Base-by-base conservation (phyloP, 2,888 invertebrate genomes). In the Danaus chrysippus region DNA sequence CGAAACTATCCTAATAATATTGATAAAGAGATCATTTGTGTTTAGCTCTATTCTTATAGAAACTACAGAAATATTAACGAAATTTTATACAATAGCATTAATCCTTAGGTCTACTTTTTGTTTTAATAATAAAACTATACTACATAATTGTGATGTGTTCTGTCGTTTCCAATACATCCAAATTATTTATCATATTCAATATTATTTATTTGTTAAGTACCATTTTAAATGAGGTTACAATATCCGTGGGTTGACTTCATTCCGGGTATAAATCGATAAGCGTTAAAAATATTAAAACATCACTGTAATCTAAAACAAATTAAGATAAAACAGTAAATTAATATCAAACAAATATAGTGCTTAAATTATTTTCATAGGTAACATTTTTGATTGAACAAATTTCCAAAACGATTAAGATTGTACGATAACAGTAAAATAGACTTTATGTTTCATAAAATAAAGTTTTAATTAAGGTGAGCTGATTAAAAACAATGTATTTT, bases 261-360 rank as follows among this genome's bases (percentile, higher is more conserved):
- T 46, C 44, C 58, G 58, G 56, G 55, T 61, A 23, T 64, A 58
- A 64, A 62, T 65, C 59, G 62, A 62, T 34, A 62, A 62, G 64
- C 62, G 64, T 62, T 56, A 59, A 57, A 59, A 65, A 65, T 65
- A 54, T 54, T 65, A 65, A 64, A 62, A 59, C 57, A 54, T 59
- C 17, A 54, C 59, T 58, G 42, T 52, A 61, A 53, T 44, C 34
- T 42, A 41, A 10, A 41, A 43, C 52, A 23, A 46, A 56, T 19
- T 12, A 17, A 17, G 15, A 17, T 17, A 17, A 17, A 49, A 17
- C 49, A 10, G 17, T 49, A 1, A 49, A 46, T n/a, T n/a, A 6
- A 12, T 52, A 1, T 34, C n/a, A 56, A 13, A n/a, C 12, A 13
- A 59, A 23, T 34, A n/a, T 43, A 15, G 10, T 1, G 10, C n/a